phyloP scores from a whole-genome alignment of 2,888 invertebrate genomes.

The Lutraria lutraria region DNA sequence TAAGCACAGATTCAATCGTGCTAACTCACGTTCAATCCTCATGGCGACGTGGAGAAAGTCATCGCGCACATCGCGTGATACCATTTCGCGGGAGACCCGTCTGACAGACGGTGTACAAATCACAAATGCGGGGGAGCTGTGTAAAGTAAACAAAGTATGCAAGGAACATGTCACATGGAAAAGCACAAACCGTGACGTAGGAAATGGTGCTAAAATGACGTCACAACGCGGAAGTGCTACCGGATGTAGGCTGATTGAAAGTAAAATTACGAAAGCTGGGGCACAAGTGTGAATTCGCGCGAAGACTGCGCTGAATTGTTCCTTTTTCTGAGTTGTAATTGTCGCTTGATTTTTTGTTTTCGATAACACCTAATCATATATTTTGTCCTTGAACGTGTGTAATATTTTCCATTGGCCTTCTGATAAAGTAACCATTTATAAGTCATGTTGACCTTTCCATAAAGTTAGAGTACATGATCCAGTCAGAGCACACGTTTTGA shows the following conservation, averaged over 20 bases:
- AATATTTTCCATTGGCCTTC: too few species aligned
- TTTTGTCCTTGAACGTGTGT: too few species aligned
- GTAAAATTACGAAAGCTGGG: slow-evolving; percentile 17
- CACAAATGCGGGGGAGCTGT: slow-evolving; percentile 22
- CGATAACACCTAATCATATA: too few species aligned
- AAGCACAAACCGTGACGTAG: not conserved
- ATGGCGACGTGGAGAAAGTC: slow-evolving; percentile 64
- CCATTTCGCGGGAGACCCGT: slow-evolving; percentile 50
- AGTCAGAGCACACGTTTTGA: not conserved
- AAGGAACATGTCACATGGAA: slow-evolving; percentile 32
- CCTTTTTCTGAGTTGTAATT: too few species aligned
- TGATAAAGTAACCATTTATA: too few species aligned
- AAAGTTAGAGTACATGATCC: too few species aligned
- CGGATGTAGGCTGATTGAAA: not conserved
- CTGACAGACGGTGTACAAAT: slow-evolving; percentile 30
- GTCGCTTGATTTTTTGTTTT: too few species aligned
- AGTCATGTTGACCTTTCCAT: too few species aligned
- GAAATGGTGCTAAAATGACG: slow-evolving; percentile 11
- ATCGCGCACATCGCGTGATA: slow-evolving; percentile 52
- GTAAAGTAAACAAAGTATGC: slow-evolving; percentile 31
- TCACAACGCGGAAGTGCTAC: not conserved
- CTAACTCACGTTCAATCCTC: slow-evolving; percentile 55
- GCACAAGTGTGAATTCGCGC: slow-evolving; percentile 6
- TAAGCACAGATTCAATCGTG: slow-evolving; percentile 40
- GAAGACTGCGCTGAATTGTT: too few species aligned